These are phyloP conservation scores for Calypte anna DNA, from an alignment of 2,113 vertebrate species.

Conservation along the genomic window DNA sequence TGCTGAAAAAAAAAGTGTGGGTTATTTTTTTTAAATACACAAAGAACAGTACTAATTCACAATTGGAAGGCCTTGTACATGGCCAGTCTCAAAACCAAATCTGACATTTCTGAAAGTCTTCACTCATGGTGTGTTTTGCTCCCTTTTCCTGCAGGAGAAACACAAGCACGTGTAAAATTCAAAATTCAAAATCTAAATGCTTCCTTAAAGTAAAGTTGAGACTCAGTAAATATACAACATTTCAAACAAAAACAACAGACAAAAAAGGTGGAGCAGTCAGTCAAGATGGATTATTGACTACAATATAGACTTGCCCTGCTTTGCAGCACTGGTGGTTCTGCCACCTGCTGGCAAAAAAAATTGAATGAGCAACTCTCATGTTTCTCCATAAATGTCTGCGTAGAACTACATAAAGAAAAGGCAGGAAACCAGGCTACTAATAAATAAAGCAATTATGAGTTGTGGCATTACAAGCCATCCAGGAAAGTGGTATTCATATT, in stretches of 20 bases:
- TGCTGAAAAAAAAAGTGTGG: not conserved
- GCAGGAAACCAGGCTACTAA: not conserved
- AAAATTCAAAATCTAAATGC: not conserved
- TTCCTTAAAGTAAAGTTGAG: not conserved
- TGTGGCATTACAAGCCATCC: not conserved
- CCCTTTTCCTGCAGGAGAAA: not conserved
- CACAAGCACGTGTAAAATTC: not conserved
- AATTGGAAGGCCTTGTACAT: not conserved
- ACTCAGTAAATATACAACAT: not conserved
- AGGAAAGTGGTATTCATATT: fast-evolving
- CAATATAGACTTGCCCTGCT: fast-evolving
- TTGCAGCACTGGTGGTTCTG: not conserved
- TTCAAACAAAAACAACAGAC: not conserved
- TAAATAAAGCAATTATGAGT: not conserved
- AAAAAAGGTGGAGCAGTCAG: not conserved
- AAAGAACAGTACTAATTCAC: not conserved
- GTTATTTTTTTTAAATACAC: not conserved
- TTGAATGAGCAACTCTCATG: not conserved
- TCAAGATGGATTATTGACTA: not conserved
- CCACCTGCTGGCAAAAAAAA: constrained; percentile 21
- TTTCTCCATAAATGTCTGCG: not conserved
- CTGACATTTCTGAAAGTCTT: not conserved
- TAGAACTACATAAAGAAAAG: not conserved
- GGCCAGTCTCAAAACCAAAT: not conserved
- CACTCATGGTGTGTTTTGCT: not conserved